phyloP scores from a whole-genome alignment of 1,140 invertebrate species.

The Holcopasites calliopsidis region DNA sequence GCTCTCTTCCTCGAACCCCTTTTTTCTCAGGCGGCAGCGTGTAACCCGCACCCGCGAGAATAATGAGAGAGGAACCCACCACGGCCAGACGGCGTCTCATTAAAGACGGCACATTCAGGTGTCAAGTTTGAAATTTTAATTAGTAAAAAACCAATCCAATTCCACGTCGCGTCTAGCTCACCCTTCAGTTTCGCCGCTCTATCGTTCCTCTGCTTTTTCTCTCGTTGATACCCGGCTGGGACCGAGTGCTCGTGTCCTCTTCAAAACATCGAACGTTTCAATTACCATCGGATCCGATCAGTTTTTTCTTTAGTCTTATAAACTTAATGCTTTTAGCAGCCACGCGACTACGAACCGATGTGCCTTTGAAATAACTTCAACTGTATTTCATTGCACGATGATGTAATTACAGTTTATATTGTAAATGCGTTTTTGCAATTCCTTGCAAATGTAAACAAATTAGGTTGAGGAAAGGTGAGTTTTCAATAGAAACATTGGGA shows the following conservation, averaged over 20 bases:
- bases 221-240: conserved; percentile 5
- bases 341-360: not conserved
- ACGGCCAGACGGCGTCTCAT: conserved; percentile 57
- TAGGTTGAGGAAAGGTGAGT: too few relatives aligned
- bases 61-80: conserved; percentile 60
- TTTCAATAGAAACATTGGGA: too few relatives aligned
- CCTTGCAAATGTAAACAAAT: too few relatives aligned
- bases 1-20: conserved; percentile 3
- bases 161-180: conserved; percentile 38
- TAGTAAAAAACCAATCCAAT: conserved; percentile 64
- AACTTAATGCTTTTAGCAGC: conserved; percentile 1
- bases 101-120: conserved; percentile 63
- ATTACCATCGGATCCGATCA: conserved; percentile 43
- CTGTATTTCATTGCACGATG: too few relatives aligned
- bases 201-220: conserved; percentile 21
- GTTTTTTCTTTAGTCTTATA: conserved; percentile 23
- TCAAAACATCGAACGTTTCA: conserved; percentile 55
- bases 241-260: conserved; percentile 34
- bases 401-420: too few relatives aligned
- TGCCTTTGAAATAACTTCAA: not conserved
- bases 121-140: conserved; percentile 66
- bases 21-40: conserved; percentile 31
- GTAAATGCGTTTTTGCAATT: too few relatives aligned
- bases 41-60: conserved; percentile 45
- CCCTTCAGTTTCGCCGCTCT: not conserved